These are phyloP conservation scores for Patiria miniata DNA, from an alignment of 35 echinoderm and acorn worm genomes.

Conservation along the genomic window DNA sequence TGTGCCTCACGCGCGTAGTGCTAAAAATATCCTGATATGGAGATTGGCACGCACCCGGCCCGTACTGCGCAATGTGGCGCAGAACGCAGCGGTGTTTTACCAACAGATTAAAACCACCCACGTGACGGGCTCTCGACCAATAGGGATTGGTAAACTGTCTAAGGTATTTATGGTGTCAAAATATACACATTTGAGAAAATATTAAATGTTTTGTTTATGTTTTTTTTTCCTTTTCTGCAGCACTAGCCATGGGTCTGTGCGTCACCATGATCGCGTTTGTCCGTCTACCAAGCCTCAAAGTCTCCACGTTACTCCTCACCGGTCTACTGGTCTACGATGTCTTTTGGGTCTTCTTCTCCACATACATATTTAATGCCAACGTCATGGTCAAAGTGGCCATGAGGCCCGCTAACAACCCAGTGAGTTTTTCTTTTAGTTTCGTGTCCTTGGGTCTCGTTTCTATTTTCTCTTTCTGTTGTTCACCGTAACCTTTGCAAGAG, in stretches of 20 bases:
- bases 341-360: constrained; percentile 99
- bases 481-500: too few species aligned
- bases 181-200: not conserved
- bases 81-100: too few species aligned
- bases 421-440: constrained; percentile 52
- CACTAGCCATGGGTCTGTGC: constrained; percentile 98
- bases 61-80: too few species aligned
- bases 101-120: too few species aligned
- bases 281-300: constrained; percentile 88
- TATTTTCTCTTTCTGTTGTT: not conserved
- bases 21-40: too few species aligned
- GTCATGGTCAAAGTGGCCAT: constrained; percentile 99
- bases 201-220: not conserved
- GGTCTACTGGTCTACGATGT: constrained; percentile 98
- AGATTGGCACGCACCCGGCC: too few species aligned
- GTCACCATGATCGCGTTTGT: constrained; percentile 99
- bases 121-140: too few species aligned
- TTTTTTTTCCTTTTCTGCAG: constrained; percentile 47
- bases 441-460: not conserved
- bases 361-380: constrained; percentile 99
- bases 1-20: too few species aligned
- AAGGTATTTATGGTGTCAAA: too few species aligned
- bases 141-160: too few species aligned
- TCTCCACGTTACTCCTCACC: constrained; percentile 91
- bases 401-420: constrained; percentile 97